Percentiles rank a stretch among this genome's conserved stretches.
phyloP scores from a whole-genome alignment of 2,888 invertebrate genomes.

The Xestobium rufovillosum region DNA sequence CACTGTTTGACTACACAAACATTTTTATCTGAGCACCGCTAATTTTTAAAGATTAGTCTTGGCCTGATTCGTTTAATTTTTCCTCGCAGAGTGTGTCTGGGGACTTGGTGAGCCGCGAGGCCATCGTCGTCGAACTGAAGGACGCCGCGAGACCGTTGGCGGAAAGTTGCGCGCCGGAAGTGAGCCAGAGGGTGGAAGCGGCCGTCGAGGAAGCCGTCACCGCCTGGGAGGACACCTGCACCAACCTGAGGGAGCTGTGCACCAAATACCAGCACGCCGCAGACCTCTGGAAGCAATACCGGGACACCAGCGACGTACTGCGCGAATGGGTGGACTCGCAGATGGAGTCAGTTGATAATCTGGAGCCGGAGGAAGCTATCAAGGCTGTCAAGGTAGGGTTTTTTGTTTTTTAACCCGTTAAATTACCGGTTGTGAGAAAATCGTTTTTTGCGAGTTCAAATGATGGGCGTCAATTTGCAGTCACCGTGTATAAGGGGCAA shows the following conservation, averaged over 20 bases:
- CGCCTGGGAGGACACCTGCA: constrained; percentile 74
- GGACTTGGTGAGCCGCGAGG: constrained; percentile 66
- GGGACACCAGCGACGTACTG: constrained; percentile 69
- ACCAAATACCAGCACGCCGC: constrained; percentile 73
- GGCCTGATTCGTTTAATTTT: too few relatives aligned
- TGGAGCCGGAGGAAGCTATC: constrained; percentile 64
- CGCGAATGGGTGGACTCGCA: constrained; percentile 69
- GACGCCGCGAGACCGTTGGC: constrained; percentile 65
- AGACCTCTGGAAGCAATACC: constrained; percentile 72
- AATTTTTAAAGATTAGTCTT: too few relatives aligned
- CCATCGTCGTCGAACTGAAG: constrained; percentile 62
- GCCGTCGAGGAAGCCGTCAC: constrained; percentile 72
- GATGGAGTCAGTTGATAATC: constrained; percentile 62
- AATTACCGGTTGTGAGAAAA: constrained; percentile 8
- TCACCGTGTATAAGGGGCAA: too few relatives aligned
- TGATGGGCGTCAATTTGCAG: too few relatives aligned
- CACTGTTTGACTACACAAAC: too few relatives aligned
- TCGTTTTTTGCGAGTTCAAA: too few relatives aligned
- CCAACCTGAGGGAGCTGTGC: constrained; percentile 67
- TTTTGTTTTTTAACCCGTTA: constrained; percentile 7
- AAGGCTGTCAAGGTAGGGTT: constrained; percentile 61
- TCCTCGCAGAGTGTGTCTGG: constrained; percentile 72
- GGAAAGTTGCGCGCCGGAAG: constrained; percentile 60
- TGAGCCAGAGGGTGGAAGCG: constrained; percentile 64
- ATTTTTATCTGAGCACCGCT: too few relatives aligned